Evolutionary conservation across 2,888 invertebrate genomes (phyloP).

Genomic region (Drosophila pullipes): DNA sequence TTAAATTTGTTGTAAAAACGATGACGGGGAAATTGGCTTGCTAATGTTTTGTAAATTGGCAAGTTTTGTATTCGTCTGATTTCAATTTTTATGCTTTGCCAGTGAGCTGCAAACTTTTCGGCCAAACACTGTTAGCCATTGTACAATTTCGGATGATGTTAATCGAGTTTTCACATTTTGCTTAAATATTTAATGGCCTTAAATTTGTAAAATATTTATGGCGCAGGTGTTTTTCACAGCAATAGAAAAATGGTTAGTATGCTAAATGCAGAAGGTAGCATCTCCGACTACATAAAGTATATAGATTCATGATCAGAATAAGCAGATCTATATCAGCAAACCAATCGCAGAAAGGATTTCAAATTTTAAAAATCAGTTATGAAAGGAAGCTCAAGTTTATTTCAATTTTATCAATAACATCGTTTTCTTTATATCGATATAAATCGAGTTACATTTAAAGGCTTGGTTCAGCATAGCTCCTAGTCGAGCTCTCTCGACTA

Average conservation of each 20-base stretch:
- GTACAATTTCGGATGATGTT: conserved; percentile 35
- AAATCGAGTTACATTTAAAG: not conserved
- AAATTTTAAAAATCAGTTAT: not conserved
- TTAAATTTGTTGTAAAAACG: conserved; percentile 73
- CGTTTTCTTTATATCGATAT: not conserved
- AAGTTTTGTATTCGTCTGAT: conserved; percentile 57
- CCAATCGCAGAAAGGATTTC: not conserved
- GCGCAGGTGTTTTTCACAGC: not conserved
- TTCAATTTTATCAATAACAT: not conserved
- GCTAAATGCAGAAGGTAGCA: no score
- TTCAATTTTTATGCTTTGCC: conserved; percentile 67
- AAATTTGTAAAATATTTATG: conserved; percentile 19
- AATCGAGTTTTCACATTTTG: conserved; percentile 52
- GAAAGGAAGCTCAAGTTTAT: not conserved
- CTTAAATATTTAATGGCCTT: conserved; percentile 59
- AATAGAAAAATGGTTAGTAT: not conserved
- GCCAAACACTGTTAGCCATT: conserved; percentile 8
- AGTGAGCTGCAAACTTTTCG: conserved; percentile 41
- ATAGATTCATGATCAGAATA: not conserved
- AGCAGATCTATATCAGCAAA: not conserved
- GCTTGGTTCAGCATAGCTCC: not conserved
- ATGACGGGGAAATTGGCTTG: conserved; percentile 34
- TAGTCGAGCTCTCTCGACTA: not conserved
- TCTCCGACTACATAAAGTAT: not conserved
- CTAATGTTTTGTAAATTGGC: conserved; percentile 66